A percentile compares a stretch with the other conserved stretches of the same genome.
These are phyloP conservation scores for Mormyrus lacerda DNA, from an alignment of 2,113 vertebrate genomes.

Conservation along the genomic window DNA sequence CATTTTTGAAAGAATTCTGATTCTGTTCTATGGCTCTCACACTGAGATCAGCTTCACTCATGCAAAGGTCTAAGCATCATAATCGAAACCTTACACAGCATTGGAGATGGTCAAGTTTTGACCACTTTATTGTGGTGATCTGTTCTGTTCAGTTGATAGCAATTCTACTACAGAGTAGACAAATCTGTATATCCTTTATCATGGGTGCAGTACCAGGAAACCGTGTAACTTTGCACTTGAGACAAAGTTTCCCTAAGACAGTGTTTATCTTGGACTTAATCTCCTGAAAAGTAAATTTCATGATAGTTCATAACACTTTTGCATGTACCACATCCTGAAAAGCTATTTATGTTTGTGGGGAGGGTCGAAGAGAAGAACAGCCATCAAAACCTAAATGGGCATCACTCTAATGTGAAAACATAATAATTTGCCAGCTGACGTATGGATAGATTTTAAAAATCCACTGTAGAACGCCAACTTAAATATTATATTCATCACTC, in stretches of 20 bases:
- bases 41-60: not conserved
- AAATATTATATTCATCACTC: not conserved
- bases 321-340: slow-evolving; percentile 12
- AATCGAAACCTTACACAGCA: not conserved
- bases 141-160: not conserved
- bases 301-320: not conserved
- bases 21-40: not conserved
- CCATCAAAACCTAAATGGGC: not conserved
- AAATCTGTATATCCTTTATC: not conserved
- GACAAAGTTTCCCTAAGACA: not conserved
- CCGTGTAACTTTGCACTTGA: not conserved
- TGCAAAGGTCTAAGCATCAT: not conserved
- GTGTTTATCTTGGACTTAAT: not conserved
- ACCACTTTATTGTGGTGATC: not conserved
- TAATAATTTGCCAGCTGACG: not conserved
- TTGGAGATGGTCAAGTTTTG: not conserved
- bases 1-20: not conserved
- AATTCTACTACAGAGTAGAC: not conserved
- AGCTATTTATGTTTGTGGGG: not conserved
- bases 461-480: not conserved
- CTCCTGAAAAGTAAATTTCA: not conserved
- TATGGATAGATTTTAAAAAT: not conserved
- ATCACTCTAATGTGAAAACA: not conserved
- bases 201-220: not conserved
- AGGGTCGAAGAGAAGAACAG: not conserved